Conservation (phyloP, 2,797 vertebrate species). For the Xenops minutus region DNA sequence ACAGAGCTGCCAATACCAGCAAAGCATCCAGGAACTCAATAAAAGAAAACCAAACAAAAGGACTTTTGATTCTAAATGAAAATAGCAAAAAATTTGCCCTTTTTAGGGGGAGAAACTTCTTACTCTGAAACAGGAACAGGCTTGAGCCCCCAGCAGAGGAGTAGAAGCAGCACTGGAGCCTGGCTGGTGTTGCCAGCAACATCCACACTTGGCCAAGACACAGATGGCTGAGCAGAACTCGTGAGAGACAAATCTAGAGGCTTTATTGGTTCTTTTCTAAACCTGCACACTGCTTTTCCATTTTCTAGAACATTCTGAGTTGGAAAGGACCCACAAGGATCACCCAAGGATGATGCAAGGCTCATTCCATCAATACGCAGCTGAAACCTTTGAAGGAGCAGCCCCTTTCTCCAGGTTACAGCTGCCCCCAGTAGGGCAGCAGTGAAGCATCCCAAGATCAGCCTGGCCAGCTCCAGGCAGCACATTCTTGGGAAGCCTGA, state of each 20-base stretch:
- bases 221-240: not conserved
- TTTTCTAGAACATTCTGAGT: not conserved
- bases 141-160: fast-evolving
- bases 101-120: not conserved
- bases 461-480: not conserved
- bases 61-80: not conserved
- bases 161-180: not conserved
- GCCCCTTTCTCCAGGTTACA: not conserved
- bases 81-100: fast-evolving
- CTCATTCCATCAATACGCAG: not conserved
- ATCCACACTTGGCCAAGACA: not conserved
- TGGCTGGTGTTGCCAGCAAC: not conserved
- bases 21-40: not conserved
- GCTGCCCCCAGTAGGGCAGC: not conserved
- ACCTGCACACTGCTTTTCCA: not conserved
- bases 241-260: not conserved
- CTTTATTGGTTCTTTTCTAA: not conserved
- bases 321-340: not conserved
- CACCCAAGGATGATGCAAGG: not conserved
- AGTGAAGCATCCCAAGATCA: not conserved
- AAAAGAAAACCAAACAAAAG: not conserved
- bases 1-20: fast-evolving
- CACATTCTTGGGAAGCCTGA: not conserved
- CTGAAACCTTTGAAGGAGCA: not conserved
- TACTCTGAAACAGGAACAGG: not conserved